phyloP scores from a whole-genome alignment of 2,888 invertebrate genomes.

The Zeuzera pyrina region DNA sequence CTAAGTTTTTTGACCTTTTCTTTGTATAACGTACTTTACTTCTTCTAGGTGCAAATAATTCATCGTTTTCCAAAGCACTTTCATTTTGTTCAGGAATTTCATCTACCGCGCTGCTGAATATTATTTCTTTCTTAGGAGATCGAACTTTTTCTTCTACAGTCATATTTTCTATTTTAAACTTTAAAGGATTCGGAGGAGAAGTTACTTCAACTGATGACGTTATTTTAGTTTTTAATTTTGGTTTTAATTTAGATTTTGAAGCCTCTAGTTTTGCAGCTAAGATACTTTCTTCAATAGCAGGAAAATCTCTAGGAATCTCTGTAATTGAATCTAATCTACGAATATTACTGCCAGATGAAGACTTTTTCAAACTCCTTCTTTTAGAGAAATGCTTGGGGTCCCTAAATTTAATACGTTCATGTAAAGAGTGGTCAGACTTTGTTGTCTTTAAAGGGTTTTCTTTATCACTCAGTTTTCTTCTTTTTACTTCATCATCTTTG shows the following conservation, averaged over 20 bases:
- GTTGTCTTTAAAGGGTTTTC: conserved; percentile 47
- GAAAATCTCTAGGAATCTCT: conserved; percentile 53
- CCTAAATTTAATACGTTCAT: conserved; percentile 36
- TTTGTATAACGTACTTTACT: conserved; percentile 24
- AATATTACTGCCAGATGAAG: conserved; percentile 54
- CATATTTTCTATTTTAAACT: conserved; percentile 71
- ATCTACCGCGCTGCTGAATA: conserved; percentile 42
- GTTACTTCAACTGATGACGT: conserved; percentile 69
- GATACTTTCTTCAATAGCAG: conserved; percentile 61
- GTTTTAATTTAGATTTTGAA: conserved; percentile 25
- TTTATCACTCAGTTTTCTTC: conserved; percentile 24
- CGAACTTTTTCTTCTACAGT: conserved; percentile 71
- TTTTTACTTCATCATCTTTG: conserved; percentile 19
- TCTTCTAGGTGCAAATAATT: conserved; percentile 22
- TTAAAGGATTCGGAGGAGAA: conserved; percentile 55
- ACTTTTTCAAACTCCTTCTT: conserved; percentile 54
- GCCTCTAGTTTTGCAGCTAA: conserved; percentile 28
- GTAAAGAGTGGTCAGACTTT: conserved; percentile 61
- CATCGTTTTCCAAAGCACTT: conserved; percentile 10
- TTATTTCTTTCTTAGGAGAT: conserved; percentile 48
- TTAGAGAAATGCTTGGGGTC: conserved; percentile 31
- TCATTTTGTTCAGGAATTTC: conserved; percentile 19
- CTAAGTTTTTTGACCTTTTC: conserved; percentile 21
- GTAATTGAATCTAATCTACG: conserved; percentile 59
- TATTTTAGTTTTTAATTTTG: conserved; percentile 66